Conservation (phyloP, 2,888 invertebrate species). For the Homarus gammarus region DNA sequence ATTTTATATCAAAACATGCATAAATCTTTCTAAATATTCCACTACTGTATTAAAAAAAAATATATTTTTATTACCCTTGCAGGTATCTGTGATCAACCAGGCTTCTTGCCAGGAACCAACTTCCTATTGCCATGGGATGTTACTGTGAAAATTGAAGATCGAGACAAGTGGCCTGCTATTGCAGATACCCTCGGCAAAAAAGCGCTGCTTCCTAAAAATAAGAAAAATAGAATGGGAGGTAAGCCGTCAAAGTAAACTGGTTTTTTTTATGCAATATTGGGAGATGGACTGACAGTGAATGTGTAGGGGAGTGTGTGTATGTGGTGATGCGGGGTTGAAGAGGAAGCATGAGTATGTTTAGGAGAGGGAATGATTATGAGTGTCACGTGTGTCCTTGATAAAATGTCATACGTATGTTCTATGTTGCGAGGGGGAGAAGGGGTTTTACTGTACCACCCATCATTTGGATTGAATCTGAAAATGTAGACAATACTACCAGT, state of each 20-base stretch:
- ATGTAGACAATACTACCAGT: no score
- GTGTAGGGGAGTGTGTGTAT: neutral
- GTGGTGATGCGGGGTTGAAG: neutral
- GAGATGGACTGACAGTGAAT: neutral
- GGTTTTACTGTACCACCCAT: no score
- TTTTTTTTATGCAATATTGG: no score
- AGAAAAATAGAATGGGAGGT: constrained; percentile 77
- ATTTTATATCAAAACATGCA: no score
- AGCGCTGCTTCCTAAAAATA: constrained; percentile 77
- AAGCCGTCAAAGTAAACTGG: neutral
- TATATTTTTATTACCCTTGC: constrained; percentile 82
- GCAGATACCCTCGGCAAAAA: constrained; percentile 77
- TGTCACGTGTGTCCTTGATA: no score
- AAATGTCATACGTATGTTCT: no score
- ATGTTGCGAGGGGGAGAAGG: no score
- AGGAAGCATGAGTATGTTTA: neutral
- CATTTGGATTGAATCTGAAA: no score
- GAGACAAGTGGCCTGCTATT: constrained; percentile 78
- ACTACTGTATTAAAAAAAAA: no score
- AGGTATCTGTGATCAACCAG: constrained; percentile 86
- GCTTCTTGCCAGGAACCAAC: constrained; percentile 92
- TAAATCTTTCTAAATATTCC: no score
- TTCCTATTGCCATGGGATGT: constrained; percentile 97
- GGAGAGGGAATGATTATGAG: neutral
- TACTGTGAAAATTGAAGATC: constrained; percentile 82